Evolutionary conservation across 2,888 invertebrate species (phyloP).

Genomic region (Bugulina stolonifera): DNA sequence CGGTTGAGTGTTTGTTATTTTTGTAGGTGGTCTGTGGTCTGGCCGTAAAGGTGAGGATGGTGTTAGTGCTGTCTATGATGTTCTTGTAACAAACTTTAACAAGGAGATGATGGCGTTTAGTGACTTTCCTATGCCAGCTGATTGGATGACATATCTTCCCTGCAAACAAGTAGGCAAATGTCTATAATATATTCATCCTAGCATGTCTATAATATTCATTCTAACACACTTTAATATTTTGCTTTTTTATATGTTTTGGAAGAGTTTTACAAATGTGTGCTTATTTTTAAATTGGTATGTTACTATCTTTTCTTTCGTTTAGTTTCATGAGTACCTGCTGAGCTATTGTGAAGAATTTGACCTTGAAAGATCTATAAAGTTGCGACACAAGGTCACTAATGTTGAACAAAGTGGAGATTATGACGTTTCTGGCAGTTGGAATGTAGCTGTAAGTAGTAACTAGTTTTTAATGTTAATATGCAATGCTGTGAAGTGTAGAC

Average conservation of each 20-base stretch:
- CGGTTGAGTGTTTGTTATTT: background rate
- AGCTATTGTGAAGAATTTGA: conserved; percentile 34
- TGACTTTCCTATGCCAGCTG: conserved; percentile 31
- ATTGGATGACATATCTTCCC: conserved; percentile 28
- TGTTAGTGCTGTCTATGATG: conserved; percentile 40
- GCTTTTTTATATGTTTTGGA: no score
- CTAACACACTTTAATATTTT: no score
- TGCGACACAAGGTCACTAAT: conserved; percentile 11
- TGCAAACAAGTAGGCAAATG: background rate
- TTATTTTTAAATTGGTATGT: no score
- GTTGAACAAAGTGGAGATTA: conserved; percentile 3
- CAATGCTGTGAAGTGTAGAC: no score
- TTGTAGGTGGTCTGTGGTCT: conserved; percentile 9
- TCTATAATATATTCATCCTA: no score
- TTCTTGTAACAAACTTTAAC: conserved; percentile 51
- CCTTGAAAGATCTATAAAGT: conserved; percentile 32
- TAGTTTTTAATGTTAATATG: no score
- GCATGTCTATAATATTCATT: no score
- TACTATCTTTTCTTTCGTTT: background rate
- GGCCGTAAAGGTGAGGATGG: background rate
- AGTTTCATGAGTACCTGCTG: conserved; percentile 32
- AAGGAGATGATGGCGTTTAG: conserved; percentile 52
- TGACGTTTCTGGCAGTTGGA: conserved; percentile 23
- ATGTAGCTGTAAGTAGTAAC: conserved; percentile 27
- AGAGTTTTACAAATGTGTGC: no score